Base-by-base conservation (phyloP, 1,140 invertebrate species). In the Cataglyphis hispanica region DNA sequence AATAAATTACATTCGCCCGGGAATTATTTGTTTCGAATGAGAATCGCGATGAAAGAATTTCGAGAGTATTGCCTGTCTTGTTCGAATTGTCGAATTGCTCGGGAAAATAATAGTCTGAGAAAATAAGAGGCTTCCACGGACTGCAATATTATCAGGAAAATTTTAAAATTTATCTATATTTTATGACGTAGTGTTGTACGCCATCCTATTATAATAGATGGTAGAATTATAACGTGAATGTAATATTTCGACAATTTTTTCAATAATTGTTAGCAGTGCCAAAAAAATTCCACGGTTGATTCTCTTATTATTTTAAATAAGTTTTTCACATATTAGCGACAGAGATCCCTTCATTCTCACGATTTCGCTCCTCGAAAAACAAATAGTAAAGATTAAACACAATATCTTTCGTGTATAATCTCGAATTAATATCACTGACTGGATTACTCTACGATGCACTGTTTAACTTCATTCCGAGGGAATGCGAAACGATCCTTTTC, bases 21-120 rank as follows among this genome's bases (percentile, higher is more conserved):
- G 67, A 83, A 83, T 74, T 72, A 74, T 83, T 83, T 61, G 53
- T 83, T 74, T 83, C 78, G 37, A 60, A 60, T 22, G 66, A 58
- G 78, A 81, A 25, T 60, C 31, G 37, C 37, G 37, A 81, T 60
- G 53, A 72, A 37, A 43, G 53, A 60, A 72, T 81, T 72, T 81
- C 37, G 78, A 83, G 78, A 60, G 7, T 72, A 53, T 50, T 22
- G 10, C 16, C 19, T 40, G 31, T 19, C 13, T 25, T 22, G 16
- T 8, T 63, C 63, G n/a, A n/a, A 8, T 27, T 34, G 61, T 78
- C 78, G 78, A 72, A 83, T 72, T 46, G 67, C 67, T 37, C 37
- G 67, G 72, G 78, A 74, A 72, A 83, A 83, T 74, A 83, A 83
- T 74, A 74, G 53, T 83, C 78, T 74, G 78, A 83, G 78, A 72